Base-by-base conservation (phyloP, 2,888 invertebrate species). In the Allygus modestus region DNA sequence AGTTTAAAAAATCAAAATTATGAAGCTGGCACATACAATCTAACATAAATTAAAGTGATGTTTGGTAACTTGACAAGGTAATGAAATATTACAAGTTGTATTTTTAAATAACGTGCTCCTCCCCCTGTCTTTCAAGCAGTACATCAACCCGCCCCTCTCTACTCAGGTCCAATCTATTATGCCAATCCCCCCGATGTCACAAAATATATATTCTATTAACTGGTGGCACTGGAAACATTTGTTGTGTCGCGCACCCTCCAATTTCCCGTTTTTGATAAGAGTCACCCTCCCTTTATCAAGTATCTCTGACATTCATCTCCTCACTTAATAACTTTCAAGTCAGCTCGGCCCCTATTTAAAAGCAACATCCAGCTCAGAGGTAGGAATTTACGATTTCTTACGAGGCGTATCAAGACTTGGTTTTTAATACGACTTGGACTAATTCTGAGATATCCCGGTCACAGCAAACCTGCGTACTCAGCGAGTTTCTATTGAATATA, bases 121-220 rank as follows among this genome's bases (percentile, higher is more conserved):
- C 58, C 20, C 2, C 23, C 58, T 58, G 4, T 9, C 37, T 58
- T 37, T 9, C 37, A 37, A 20, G 58, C 58, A 7, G 58, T 58
- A 58, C 58, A 58, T 58, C 58, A 58, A 11, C 23, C 20, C 4
- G 2, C 58, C 58, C 37, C 37, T 37, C 37, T 37, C 58, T 5
- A 23, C 58, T 23, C 15, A 11, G 23, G 58, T 2, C n/a, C 23
- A 23, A 58, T 58, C 58, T 58, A 23, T 58, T 58, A 58, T 58
- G 20, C 58, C 23, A 23, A 58, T 58, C 58, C 69, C 69, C 73
- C 37, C 37, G 37, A 37, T 37, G 73, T 75, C 73, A 43, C 71
- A n/a, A 69, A 28, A 69, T 69, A 69, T 58, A 58, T 75, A 75
- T 75, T 75, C 73, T 75, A 75, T 75, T 75, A 75, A 75, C 73